A percentile compares a stretch with the other conserved stretches of the same genome.
phyloP scores from a whole-genome alignment of 64 coral and sea anemone genomes.

The Actinia equina region DNA sequence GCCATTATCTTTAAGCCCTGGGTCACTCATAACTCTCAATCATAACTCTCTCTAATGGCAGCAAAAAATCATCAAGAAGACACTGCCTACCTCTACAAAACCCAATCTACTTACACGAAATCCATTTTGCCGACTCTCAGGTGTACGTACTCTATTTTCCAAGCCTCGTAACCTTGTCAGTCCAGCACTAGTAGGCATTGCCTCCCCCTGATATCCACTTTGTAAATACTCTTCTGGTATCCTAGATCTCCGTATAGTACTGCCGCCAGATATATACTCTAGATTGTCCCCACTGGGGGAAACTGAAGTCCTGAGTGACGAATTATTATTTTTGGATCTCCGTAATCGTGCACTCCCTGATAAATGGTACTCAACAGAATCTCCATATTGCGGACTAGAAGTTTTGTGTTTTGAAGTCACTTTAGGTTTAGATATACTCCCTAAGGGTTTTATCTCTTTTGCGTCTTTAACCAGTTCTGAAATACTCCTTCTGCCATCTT shows the following conservation, averaged over 20 bases:
- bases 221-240: conserved; percentile 75
- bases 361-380: conserved; percentile 22
- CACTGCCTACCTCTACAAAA: background rate
- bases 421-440: conserved; percentile 82
- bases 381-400: conserved; percentile 65
- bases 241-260: conserved; percentile 63
- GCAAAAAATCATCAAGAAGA: no score
- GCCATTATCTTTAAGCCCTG: no score
- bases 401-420: conserved; percentile 47
- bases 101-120: conserved; percentile 53
- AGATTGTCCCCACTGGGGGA: conserved; percentile 49
- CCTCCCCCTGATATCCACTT: conserved; percentile 46
- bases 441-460: conserved; percentile 94
- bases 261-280: conserved; percentile 79
- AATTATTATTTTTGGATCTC: conserved; percentile 24
- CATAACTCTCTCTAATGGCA: no score
- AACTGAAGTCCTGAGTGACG: conserved; percentile 68
- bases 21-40: no score
- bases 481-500: conserved; percentile 74
- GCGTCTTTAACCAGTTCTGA: conserved; percentile 89
- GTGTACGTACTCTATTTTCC: conserved; percentile 65
- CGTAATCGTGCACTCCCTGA: conserved; percentile 20
- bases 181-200: conserved; percentile 68
- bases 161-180: conserved; percentile 47
- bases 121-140: conserved; percentile 64